Conservation (phyloP, 1,140 invertebrate genomes). For the Pseudomyrmex dendroicus region DNA sequence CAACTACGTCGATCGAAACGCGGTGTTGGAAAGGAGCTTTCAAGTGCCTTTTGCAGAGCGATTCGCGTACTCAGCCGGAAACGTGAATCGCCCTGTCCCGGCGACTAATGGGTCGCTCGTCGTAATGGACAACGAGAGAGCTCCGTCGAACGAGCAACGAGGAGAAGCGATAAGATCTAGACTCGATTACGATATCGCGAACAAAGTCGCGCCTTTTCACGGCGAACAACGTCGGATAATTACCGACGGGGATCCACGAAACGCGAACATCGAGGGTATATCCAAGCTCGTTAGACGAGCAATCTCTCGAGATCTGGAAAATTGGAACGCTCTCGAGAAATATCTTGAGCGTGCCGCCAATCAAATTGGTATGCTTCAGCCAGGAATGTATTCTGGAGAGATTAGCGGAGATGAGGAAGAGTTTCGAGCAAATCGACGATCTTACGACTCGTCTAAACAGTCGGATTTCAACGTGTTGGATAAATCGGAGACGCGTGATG, state of each 20-base stretch:
- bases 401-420: not conserved
- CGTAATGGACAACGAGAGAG: not conserved
- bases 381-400: not conserved
- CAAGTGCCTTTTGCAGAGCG: slow-evolving; percentile 61
- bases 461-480: not conserved
- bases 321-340: slow-evolving; percentile 61
- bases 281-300: slow-evolving; percentile 62
- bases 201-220: not conserved
- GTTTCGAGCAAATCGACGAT: not conserved
- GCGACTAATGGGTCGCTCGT: slow-evolving; percentile 3
- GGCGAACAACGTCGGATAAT: not conserved
- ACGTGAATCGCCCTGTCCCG: not conserved
- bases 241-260: not conserved
- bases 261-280: slow-evolving; percentile 45
- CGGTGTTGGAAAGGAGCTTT: slow-evolving; percentile 69
- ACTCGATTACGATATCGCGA: not conserved
- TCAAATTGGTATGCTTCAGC: slow-evolving; percentile 5
- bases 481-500: slow-evolving; percentile 16
- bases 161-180: not conserved
- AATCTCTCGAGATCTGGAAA: slow-evolving; percentile 60
- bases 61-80: slow-evolving; percentile 9
- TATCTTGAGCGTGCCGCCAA: slow-evolving; percentile 51
- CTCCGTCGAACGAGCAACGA: not conserved
- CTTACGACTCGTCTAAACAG: not conserved
- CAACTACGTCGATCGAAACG: slow-evolving; percentile 51